Conservation (phyloP, 2,797 vertebrate species). For the Enteromius argenteus region DNA sequence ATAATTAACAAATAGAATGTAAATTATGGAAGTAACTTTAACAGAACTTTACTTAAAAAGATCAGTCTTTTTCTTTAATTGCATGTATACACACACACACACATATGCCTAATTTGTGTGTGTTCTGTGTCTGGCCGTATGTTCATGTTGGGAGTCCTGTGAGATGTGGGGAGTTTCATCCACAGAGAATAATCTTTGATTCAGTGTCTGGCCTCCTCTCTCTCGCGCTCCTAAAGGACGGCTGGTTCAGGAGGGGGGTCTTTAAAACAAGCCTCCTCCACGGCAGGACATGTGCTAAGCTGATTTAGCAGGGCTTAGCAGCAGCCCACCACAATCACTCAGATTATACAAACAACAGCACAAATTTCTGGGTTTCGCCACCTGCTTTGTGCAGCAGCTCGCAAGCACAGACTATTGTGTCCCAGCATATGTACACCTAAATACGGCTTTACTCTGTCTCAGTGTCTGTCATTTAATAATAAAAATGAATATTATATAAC, state of each 20-base stretch:
- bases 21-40: not conserved
- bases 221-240: constrained; percentile 53
- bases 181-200: constrained; percentile 54
- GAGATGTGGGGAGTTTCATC: constrained; percentile 41
- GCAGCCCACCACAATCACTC: constrained; percentile 77
- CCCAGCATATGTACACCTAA: constrained; percentile 44
- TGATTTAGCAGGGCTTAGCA: constrained; percentile 82
- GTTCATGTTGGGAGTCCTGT: constrained; percentile 26
- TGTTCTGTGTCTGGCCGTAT: constrained; percentile 39
- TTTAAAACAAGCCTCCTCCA: constrained; percentile 80
- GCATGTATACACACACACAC: not conserved
- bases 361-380: constrained; percentile 69
- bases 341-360: constrained; percentile 81
- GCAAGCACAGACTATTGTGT: constrained; percentile 66
- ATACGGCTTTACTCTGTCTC: constrained; percentile 19
- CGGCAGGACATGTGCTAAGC: constrained; percentile 82
- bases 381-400: constrained; percentile 72
- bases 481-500: not conserved
- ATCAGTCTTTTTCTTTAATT: constrained; percentile 12
- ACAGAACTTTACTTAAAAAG: not conserved
- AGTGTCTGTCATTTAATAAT: not conserved
- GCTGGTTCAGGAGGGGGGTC: constrained; percentile 68
- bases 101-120: constrained; percentile 2
- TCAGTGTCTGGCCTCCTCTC: constrained; percentile 53
- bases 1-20: no score